These are phyloP conservation scores for Delichon dasypus DNA, from an alignment of 2,797 vertebrate genomes.

Conservation along the genomic window DNA sequence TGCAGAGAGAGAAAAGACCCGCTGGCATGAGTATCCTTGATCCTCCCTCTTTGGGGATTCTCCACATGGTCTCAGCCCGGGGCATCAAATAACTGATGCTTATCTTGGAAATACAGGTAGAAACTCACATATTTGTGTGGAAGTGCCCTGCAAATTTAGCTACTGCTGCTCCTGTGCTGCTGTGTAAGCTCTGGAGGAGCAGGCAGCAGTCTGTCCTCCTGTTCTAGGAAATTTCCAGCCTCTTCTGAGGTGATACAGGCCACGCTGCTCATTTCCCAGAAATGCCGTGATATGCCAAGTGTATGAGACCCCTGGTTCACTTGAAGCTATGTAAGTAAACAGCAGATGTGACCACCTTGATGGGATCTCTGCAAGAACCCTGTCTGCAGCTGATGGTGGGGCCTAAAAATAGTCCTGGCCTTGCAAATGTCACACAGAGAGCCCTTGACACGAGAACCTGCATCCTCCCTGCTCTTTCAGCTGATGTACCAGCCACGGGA, in stretches of 20 bases:
- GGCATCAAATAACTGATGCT: background rate
- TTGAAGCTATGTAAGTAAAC: background rate
- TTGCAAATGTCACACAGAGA: slow-evolving; percentile 21
- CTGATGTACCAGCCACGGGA: background rate
- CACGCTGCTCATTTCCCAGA: background rate
- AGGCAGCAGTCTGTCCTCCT: background rate
- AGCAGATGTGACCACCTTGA: background rate
- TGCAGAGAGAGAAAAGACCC: background rate
- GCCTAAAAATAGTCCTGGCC: slow-evolving; percentile 29
- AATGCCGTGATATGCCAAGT: background rate
- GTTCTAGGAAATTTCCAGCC: background rate
- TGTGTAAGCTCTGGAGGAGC: background rate
- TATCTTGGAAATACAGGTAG: background rate
- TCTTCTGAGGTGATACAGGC: background rate
- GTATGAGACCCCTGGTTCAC: background rate
- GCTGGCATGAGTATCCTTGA: background rate
- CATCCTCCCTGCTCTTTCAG: background rate
- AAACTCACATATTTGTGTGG: background rate
- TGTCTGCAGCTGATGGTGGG: background rate
- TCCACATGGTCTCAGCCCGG: background rate
- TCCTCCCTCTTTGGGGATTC: background rate
- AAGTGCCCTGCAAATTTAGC: background rate
- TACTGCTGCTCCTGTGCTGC: background rate
- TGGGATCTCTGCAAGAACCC: background rate
- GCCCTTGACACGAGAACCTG: background rate